Evolutionary conservation across 2,888 invertebrate genomes (phyloP).

Genomic region (Druceiella hillmani): DNA sequence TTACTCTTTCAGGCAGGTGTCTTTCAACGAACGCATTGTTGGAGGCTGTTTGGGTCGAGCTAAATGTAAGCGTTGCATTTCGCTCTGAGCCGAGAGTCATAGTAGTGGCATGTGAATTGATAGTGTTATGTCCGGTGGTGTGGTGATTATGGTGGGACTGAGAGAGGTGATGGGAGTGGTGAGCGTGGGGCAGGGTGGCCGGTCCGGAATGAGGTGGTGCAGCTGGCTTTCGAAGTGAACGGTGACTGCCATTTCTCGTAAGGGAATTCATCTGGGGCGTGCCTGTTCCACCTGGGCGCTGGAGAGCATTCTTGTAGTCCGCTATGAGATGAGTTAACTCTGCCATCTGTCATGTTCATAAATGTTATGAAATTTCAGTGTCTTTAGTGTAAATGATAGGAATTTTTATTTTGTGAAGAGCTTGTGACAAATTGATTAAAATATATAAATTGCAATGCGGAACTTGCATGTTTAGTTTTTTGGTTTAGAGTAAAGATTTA

Average conservation of each 20-base stretch:
- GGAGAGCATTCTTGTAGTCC: conserved; percentile 89
- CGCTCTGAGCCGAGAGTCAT: conserved; percentile 41
- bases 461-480: no score
- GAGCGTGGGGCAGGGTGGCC: conserved; percentile 33
- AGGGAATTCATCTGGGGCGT: conserved; percentile 78
- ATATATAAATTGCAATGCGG: no score
- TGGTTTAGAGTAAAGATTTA: no score
- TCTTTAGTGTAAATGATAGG: no score
- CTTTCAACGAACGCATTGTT: conserved; percentile 31
- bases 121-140: conserved; percentile 51
- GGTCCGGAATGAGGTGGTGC: conserved; percentile 43
- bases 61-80: conserved; percentile 38
- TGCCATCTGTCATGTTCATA: conserved; percentile 56
- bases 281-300: conserved; percentile 66
- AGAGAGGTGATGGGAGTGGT: conserved; percentile 31
- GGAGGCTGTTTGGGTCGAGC: conserved; percentile 36
- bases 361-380: no score
- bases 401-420: no score
- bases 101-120: conserved; percentile 54
- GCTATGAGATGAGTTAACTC: conserved; percentile 88
- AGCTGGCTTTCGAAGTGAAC: conserved; percentile 48
- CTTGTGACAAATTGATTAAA: no score
- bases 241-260: conserved; percentile 64
- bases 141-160: conserved; percentile 34
- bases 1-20: conserved; percentile 28